These are phyloP conservation scores for Plagodis dolabraria DNA, from an alignment of 2,888 invertebrate genomes.

Conservation along the genomic window DNA sequence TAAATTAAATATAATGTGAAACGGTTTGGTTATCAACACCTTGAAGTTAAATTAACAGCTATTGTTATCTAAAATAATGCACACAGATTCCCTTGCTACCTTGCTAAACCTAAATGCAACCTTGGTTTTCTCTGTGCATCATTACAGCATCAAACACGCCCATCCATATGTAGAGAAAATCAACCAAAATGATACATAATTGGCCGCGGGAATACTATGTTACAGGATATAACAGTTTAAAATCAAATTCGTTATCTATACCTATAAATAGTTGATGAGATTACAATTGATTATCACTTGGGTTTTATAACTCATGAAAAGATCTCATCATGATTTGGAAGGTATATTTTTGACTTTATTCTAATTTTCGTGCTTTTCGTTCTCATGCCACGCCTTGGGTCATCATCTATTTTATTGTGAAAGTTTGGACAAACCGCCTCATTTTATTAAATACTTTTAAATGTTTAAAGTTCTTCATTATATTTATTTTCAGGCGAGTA, in stretches of 20 bases:
- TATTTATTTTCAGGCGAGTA: slow-evolving; percentile 49
- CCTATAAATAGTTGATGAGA: slow-evolving; percentile 60
- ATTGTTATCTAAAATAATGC: no score
- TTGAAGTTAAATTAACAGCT: no score
- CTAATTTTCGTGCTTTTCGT: neutral
- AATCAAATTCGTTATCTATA: slow-evolving; percentile 48
- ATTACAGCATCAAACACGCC: slow-evolving; percentile 45
- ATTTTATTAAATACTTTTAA: no score
- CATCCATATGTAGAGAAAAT: slow-evolving; percentile 48
- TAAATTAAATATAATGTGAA: no score
- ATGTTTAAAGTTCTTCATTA: no score
- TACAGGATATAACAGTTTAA: slow-evolving; percentile 57
- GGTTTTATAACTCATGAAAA: slow-evolving; percentile 49
- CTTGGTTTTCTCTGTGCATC: slow-evolving; percentile 41
- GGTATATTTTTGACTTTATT: slow-evolving; percentile 47
- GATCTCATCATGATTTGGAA: slow-evolving; percentile 67
- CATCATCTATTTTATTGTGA: no score
- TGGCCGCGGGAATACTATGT: slow-evolving; percentile 43
- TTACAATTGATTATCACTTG: slow-evolving; percentile 50
- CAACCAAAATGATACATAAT: slow-evolving; percentile 50
- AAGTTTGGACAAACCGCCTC: no score
- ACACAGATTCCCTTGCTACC: neutral
- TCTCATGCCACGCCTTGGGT: no score
- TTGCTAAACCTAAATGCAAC: slow-evolving; percentile 29
- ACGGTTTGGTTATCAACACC: no score